Evolutionary conservation across 2,113 vertebrate species (phyloP).

Genomic region (Donacobius atricapilla): DNA sequence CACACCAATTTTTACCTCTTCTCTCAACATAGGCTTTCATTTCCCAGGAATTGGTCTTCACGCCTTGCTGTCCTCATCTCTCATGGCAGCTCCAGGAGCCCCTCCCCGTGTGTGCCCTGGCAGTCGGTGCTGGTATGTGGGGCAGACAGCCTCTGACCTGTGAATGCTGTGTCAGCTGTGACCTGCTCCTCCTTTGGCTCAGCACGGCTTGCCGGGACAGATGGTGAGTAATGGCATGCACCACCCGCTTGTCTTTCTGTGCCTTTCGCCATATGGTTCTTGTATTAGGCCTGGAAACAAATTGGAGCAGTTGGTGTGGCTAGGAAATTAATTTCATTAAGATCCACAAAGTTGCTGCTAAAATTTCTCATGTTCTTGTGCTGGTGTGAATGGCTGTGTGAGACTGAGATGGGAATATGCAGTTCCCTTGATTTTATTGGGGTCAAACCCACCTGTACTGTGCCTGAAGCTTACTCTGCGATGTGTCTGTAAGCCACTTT

Average conservation of each 20-base stretch:
- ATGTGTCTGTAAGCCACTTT: not conserved
- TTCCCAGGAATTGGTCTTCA: not conserved
- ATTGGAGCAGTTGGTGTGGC: not conserved
- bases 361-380: not conserved
- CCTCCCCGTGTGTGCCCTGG: not conserved
- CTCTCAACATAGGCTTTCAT: not conserved
- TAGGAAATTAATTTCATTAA: not conserved
- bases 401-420: not conserved
- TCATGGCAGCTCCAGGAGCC: not conserved
- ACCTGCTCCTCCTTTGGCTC: not conserved
- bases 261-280: conserved; percentile 25
- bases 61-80: not conserved
- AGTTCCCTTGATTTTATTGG: not conserved
- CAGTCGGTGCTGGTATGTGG: not conserved
- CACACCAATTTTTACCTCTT: not conserved
- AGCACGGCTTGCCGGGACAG: not conserved
- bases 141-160: not conserved
- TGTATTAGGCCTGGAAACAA: not conserved
- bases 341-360: not conserved
- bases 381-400: not conserved
- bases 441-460: not conserved
- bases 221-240: conserved; percentile 19
- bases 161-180: not conserved
- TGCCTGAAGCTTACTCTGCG: not conserved
- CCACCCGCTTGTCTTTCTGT: not conserved